phyloP scores from a whole-genome alignment of 2,888 invertebrate genomes.

The Keiferia lycopersicella region DNA sequence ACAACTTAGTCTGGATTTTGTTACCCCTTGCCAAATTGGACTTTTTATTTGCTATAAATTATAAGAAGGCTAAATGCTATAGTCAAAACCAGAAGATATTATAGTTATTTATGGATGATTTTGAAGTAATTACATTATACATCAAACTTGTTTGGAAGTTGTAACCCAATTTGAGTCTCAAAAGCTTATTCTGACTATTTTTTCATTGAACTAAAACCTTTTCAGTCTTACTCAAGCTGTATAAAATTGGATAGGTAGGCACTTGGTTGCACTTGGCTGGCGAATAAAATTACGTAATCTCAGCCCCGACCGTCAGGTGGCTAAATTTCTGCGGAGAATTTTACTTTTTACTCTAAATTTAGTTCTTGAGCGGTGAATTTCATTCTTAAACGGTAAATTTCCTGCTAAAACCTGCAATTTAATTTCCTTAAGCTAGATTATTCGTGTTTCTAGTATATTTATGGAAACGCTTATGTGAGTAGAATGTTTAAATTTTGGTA shows the following conservation, averaged over 20 bases:
- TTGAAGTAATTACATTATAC: too few relatives aligned
- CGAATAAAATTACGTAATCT: constrained; percentile 28
- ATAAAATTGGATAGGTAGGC: not conserved
- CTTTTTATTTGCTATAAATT: too few relatives aligned
- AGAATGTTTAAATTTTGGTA: constrained; percentile 10
- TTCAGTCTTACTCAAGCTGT: not conserved
- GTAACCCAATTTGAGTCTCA: too few relatives aligned
- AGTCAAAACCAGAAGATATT: too few relatives aligned
- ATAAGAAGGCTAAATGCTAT: too few relatives aligned
- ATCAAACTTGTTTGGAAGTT: too few relatives aligned
- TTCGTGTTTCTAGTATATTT: not conserved
- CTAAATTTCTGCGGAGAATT: constrained; percentile 23
- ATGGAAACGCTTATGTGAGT: not conserved
- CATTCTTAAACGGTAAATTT: not conserved
- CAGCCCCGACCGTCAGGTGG: constrained; percentile 16
- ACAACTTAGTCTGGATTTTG: too few relatives aligned
- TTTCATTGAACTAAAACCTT: not conserved
- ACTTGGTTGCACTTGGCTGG: not conserved
- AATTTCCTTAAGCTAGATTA: not conserved
- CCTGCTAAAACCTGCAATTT: not conserved
- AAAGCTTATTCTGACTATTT: not conserved
- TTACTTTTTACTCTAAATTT: constrained; percentile 16
- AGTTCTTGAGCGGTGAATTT: constrained; percentile 1
- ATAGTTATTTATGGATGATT: too few relatives aligned
- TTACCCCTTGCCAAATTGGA: too few relatives aligned